Percentiles rank a stretch among this genome's conserved stretches.
phyloP scores from a whole-genome alignment of 2,888 invertebrate species.

The Sthenelais limicola region DNA sequence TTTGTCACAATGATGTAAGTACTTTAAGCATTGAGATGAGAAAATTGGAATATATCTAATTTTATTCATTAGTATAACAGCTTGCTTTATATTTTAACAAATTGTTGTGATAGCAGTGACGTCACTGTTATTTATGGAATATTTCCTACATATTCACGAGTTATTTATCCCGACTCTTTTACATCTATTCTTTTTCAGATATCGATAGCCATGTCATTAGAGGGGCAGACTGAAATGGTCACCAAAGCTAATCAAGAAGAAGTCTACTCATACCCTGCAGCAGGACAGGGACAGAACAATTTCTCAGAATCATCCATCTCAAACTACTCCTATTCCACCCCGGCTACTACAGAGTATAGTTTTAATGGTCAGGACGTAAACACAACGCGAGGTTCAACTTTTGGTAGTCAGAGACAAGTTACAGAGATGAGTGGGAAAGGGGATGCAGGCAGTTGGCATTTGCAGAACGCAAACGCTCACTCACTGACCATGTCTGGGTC shows the following conservation, averaged over 20 bases:
- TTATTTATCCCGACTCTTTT: no score
- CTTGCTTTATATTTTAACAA: no score
- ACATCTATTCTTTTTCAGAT: slow-evolving; percentile 16
- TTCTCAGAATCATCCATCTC: slow-evolving; percentile 18
- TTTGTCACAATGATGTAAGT: no score
- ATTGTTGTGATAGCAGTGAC: no score
- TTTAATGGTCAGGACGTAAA: slow-evolving; percentile 19
- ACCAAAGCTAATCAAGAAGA: slow-evolving; percentile 25
- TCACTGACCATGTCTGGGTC: neutral
- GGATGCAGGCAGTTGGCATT: slow-evolving; percentile 5
- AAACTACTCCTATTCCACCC: slow-evolving; percentile 15
- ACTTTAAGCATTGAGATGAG: no score
- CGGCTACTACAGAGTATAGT: neutral
- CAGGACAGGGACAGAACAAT: slow-evolving; percentile 15
- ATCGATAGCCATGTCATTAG: slow-evolving; percentile 34
- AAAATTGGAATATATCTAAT: no score
- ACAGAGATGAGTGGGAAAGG: slow-evolving; percentile 4
- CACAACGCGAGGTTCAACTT: neutral
- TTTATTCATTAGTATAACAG: no score
- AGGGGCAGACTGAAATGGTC: slow-evolving; percentile 33
- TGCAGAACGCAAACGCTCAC: neutral
- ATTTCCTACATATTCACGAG: no score
- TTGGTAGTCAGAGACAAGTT: neutral
- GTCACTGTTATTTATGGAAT: no score
- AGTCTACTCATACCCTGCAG: slow-evolving; percentile 1